phyloP scores from a whole-genome alignment of 2,888 invertebrate genomes.

The Palloptera scutellata region DNA sequence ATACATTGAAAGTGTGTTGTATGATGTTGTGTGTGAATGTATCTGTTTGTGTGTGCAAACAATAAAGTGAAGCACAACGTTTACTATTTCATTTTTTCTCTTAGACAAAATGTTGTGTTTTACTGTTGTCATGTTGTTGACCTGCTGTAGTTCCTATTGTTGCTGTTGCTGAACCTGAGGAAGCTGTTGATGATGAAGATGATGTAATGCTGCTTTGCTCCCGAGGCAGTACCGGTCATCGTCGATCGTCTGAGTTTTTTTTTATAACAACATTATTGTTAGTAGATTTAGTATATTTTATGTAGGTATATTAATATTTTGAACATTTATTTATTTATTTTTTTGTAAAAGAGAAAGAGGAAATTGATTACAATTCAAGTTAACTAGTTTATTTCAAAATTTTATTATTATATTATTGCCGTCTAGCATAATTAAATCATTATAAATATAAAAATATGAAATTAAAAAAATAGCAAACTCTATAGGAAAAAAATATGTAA shows the following conservation, averaged over 20 bases:
- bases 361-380: conserved; percentile 16
- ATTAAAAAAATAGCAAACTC: neutral
- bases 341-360: conserved; percentile 8
- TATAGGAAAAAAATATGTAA: neutral
- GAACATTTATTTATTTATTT: neutral
- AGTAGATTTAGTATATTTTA: conserved; percentile 11
- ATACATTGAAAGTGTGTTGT: neutral
- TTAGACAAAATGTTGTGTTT: conserved; percentile 46
- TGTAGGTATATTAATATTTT: neutral
- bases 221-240: conserved; percentile 64
- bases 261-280: conserved; percentile 12
- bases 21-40: conserved; percentile 8
- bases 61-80: conserved; percentile 10
- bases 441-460: neutral
- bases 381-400: neutral
- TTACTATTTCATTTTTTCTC: neutral
- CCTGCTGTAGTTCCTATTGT: conserved; percentile 40
- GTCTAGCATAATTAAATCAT: neutral
- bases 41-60: neutral
- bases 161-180: conserved; percentile 50
- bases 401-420: neutral
- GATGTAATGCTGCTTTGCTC: conserved; percentile 54
- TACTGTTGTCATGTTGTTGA: conserved; percentile 24
- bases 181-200: conserved; percentile 55
- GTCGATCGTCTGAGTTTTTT: conserved; percentile 59